Base-by-base conservation (phyloP, 2,797 vertebrate genomes). In the Poeciliopsis presidionis region DNA sequence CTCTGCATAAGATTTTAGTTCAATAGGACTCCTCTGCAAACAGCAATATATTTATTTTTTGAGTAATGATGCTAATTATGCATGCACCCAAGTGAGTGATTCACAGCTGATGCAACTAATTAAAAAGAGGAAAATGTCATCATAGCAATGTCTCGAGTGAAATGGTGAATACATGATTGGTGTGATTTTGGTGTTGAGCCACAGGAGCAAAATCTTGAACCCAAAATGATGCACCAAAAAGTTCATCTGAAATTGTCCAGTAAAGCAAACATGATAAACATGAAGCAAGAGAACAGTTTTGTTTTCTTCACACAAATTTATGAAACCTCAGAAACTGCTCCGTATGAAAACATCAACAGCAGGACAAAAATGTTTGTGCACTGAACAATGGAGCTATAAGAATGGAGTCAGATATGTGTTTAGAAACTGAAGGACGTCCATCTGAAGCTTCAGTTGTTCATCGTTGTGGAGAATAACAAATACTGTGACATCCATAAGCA, bases 101-200 rank as follows among this genome's bases (percentile, higher is more conserved):
- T 84, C 30, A 55, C 75, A n/a, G 28, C 76, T 57, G 53, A 45
- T 75, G 53, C 47, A 57, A 14, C 1, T 47, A 65, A 81, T 78
- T 75, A 85, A 79, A 80, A 39, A 30, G 73, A 25, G n/a, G 46
- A 82, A 43, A 73, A 25, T 81, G 47, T 78, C 75, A 67, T 67
- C 71, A 70, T 57, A 80, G 22, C 69, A 81, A 53, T 57, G 74
- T 78, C 75, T 53, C 14, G 13, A 74, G 59, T 87, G 79, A 79
- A 87, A 78, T 82, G 46, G 39, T 51, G n/a, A 67, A 59, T 67
- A n/a, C 69, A 25, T 7, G 20, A 76, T 41, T 12, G 7, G 25
- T 53, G 5, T 47, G 39, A 18, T 47, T 7, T 47, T 18, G 18
- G 16, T 14, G 12, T 72, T 47, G 39, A 6, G 30, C 16, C 36